Evolutionary conservation across 2,113 vertebrate species (phyloP), one percentile per base, ranked within the genome.

Genomic region (Corythoichthys haematopterus): DNA sequence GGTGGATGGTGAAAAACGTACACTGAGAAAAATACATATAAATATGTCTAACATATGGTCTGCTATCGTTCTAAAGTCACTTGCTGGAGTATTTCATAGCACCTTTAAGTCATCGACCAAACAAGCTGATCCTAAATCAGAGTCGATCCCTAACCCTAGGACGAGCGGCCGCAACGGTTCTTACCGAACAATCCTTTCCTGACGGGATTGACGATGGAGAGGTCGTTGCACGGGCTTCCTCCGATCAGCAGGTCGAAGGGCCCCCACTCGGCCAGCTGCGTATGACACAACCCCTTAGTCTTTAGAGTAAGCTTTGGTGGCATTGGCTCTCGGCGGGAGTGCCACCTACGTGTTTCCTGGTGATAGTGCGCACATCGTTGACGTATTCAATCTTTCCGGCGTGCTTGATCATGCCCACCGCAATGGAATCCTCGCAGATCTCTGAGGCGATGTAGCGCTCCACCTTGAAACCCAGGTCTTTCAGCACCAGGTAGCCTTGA

Each of bases 221-320:
- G 90, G 3, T 98, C 95, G 0, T 96, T 96, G 64, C 94, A 97
- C 0, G 95, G 95, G 70, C 93, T 98, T n/a, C 96, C 96, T 48
- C 97, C 97, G 1, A 98, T 98, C 84, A 98, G 92, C 77, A 98
- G 80, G 72, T 98, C 97, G 58, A 98, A 98, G 0, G 96, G 97
- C 7, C 97, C 97, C 96, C 96, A 98, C 66, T 98, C 94, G 20
- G 95, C 93, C 46, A 98, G 89, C 97, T 98, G 66, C 1, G 20
- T 28, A 28, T 28, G 20, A 28, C 20, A 28, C 20, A 28, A 28
- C 1, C 20, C 20, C 20, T 28, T 28, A 28, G 20, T 28, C 20
- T 28, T 28, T 28, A 28, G 20, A 28, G 20, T 28, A 28, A 4
- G 33, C 33, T 35, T 46, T 33, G 15, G 45, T 36, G 5, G 1